Evolutionary conservation across 2,888 invertebrate species (phyloP).

Genomic region (Micoletzkya japonica): DNA sequence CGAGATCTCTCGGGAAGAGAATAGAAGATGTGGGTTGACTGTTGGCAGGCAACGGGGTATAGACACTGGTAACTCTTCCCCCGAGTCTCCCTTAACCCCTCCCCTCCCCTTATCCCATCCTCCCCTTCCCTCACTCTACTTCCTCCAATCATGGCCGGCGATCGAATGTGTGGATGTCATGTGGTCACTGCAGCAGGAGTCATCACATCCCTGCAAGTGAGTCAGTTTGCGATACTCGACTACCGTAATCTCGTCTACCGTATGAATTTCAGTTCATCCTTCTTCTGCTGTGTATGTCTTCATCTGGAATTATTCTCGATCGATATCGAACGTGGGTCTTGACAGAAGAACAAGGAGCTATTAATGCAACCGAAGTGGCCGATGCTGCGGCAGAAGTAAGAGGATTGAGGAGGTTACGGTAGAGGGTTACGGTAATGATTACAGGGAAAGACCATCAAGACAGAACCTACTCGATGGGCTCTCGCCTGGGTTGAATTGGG

Average conservation of each 20-base stretch:
- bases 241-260: too few relatives aligned
- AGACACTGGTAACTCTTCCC: background rate
- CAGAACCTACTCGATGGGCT: conserved; percentile 46
- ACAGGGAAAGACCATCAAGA: conserved; percentile 38
- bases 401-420: background rate
- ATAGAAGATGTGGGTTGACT: too few relatives aligned
- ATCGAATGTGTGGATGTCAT: conserved; percentile 52
- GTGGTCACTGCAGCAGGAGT: conserved; percentile 54
- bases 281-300: conserved; percentile 40
- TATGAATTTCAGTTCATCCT: conserved; percentile 43
- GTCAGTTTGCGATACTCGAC: background rate
- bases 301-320: conserved; percentile 47
- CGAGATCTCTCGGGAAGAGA: too few relatives aligned
- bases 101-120: background rate
- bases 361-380: conserved; percentile 43
- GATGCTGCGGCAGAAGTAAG: conserved; percentile 32
- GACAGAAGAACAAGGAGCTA: conserved; percentile 33
- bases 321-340: conserved; percentile 46
- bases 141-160: conserved; percentile 25
- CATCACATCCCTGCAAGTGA: conserved; percentile 44
- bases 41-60: conserved; percentile 1
- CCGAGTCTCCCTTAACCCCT: too few relatives aligned
- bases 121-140: background rate
- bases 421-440: background rate
- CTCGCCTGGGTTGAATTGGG: conserved; percentile 49